Evolutionary conservation across 2,888 invertebrate genomes (phyloP).

Genomic region (Incurvaria masculella): DNA sequence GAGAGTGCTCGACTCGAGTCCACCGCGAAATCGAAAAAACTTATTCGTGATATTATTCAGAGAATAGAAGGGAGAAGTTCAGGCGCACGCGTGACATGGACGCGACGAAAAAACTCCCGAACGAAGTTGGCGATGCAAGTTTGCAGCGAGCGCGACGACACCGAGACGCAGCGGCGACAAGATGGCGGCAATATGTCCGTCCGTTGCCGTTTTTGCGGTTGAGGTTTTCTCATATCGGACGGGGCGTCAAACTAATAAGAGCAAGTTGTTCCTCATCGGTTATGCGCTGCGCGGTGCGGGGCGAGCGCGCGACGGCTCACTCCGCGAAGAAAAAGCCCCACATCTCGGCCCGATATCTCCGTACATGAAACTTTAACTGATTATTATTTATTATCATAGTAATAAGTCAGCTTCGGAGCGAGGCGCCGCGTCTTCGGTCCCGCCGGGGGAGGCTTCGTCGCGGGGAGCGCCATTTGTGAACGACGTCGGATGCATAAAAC

Average conservation of each 20-base stretch:
- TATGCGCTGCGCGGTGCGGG: constrained; percentile 42
- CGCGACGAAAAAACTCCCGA: constrained; percentile 11
- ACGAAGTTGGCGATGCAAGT: constrained; percentile 42
- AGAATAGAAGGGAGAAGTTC: background rate
- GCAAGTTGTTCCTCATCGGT: constrained; percentile 48
- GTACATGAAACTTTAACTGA: constrained; percentile 29
- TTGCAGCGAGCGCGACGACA: constrained; percentile 24
- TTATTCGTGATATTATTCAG: background rate
- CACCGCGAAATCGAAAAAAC: background rate
- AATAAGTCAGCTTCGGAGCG: constrained; percentile 28
- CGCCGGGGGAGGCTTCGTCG: background rate
- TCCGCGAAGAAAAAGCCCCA: background rate
- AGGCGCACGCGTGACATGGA: background rate
- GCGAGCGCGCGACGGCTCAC: constrained; percentile 13
- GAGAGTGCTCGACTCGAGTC: background rate
- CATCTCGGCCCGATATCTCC: background rate
- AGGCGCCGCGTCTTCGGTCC: background rate
- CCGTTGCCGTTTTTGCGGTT: constrained; percentile 42
- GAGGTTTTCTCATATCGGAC: constrained; percentile 44
- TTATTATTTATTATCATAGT: constrained; percentile 50
- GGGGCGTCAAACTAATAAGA: constrained; percentile 47
- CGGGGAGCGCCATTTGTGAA: background rate
- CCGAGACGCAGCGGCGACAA: constrained; percentile 40
- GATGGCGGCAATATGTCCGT: constrained; percentile 50
- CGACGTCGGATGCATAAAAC: background rate